These are phyloP conservation scores for Neodon shergylaensis DNA, from an alignment of 2,113 vertebrate genomes.

Conservation along the genomic window DNA sequence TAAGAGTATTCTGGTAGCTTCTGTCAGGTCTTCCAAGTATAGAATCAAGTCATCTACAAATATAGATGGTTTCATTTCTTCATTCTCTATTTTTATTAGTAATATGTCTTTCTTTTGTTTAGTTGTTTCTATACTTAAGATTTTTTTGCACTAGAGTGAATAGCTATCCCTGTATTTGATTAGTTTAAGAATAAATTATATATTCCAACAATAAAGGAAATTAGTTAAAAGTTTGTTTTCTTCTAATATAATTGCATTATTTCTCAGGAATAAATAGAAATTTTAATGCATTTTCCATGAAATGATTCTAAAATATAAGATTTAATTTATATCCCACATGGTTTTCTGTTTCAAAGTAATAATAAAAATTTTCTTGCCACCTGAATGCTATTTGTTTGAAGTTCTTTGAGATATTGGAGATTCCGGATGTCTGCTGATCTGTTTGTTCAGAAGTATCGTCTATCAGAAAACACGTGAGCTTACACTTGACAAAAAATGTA, in stretches of 20 bases:
- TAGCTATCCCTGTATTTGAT: neutral
- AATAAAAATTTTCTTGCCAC: neutral
- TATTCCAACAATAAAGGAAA: neutral
- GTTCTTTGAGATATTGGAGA: neutral
- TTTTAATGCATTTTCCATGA: neutral
- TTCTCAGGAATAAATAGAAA: neutral
- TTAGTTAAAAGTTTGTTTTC: neutral
- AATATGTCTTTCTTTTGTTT: neutral
- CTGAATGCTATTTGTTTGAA: neutral
- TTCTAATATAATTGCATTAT: neutral
- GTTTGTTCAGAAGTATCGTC: neutral
- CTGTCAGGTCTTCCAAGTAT: neutral
- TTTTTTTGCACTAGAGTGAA: neutral
- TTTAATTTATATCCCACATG: neutral
- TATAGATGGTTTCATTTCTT: neutral
- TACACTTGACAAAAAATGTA: neutral
- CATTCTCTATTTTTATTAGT: neutral
- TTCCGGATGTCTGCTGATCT: neutral
- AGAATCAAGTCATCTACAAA: neutral
- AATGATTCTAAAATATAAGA: neutral
- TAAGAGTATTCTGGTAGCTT: neutral
- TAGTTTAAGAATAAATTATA: neutral
- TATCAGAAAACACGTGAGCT: neutral
- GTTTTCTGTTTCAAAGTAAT: neutral
- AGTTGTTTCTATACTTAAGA: neutral